These are phyloP conservation scores for Acleris laterana DNA, from an alignment of 2,888 invertebrate species.

Conservation along the genomic window DNA sequence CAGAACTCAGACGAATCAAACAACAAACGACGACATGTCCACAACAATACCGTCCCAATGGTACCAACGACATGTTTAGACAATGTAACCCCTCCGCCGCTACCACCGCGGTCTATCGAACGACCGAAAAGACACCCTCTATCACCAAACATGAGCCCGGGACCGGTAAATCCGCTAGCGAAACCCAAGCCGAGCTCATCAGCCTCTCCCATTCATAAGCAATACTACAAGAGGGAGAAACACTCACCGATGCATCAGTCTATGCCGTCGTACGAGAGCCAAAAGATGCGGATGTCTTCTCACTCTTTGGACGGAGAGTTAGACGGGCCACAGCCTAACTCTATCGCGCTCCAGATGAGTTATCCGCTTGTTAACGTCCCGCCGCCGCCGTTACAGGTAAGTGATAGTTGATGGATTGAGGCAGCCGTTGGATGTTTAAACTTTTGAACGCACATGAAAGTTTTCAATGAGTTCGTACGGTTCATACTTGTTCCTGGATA, in stretches of 20 bases:
- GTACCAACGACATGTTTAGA: slow-evolving; percentile 76
- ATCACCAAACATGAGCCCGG: slow-evolving; percentile 46
- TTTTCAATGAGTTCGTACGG: too few species aligned
- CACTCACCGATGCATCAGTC: slow-evolving; percentile 64
- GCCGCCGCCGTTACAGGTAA: slow-evolving; percentile 77
- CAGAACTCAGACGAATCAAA: slow-evolving; percentile 66
- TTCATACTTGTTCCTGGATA: too few species aligned
- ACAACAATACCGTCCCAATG: slow-evolving; percentile 70
- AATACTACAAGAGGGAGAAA: slow-evolving; percentile 55
- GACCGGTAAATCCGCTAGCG: slow-evolving; percentile 55
- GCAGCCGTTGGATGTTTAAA: too few species aligned
- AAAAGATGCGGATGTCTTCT: slow-evolving; percentile 64
- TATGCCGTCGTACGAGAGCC: slow-evolving; percentile 59
- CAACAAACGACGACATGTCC: slow-evolving; percentile 53
- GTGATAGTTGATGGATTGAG: too few species aligned
- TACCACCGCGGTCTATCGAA: slow-evolving; percentile 67
- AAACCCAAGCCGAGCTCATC: slow-evolving; percentile 54
- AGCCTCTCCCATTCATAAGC: slow-evolving; percentile 47
- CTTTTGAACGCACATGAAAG: too few species aligned
- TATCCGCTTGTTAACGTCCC: slow-evolving; percentile 86
- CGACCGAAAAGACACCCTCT: slow-evolving; percentile 59
- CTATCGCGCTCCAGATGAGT: slow-evolving; percentile 87
- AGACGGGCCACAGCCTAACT: slow-evolving; percentile 81
- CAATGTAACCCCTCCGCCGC: slow-evolving; percentile 68
- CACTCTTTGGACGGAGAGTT: slow-evolving; percentile 71